Evolutionary conservation across 2,888 invertebrate species (phyloP).

Genomic region (Ectobius pallidus): DNA sequence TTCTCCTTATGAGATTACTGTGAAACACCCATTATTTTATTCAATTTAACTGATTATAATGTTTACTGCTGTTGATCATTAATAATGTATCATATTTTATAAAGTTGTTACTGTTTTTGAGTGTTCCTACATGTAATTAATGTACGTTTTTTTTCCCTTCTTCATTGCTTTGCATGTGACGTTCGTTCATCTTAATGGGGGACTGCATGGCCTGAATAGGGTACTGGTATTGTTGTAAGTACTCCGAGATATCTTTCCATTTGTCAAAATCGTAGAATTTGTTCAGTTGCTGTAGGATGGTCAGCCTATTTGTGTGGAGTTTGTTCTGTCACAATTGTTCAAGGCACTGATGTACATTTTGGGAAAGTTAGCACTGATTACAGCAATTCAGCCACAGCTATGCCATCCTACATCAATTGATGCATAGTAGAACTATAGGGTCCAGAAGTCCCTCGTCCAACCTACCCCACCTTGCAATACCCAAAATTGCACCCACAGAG

Average conservation of each 20-base stretch:
- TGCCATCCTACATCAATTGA: conserved; percentile 34
- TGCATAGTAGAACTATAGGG: conserved; percentile 37
- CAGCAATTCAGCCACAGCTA: not conserved
- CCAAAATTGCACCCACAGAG: not conserved
- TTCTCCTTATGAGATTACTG: no score
- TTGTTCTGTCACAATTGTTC: not conserved
- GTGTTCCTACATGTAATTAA: conserved; percentile 44
- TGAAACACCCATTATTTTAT: no score
- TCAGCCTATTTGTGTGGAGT: not conserved
- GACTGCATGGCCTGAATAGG: conserved; percentile 47
- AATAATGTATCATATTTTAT: conserved; percentile 16
- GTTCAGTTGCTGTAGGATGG: conserved; percentile 20
- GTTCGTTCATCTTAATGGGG: conserved; percentile 41
- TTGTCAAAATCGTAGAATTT: conserved; percentile 22
- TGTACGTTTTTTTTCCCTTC: conserved; percentile 44
- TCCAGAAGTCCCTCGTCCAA: conserved; percentile 43
- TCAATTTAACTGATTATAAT: not conserved
- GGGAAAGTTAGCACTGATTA: not conserved
- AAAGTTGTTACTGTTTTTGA: conserved; percentile 37
- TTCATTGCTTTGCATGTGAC: conserved; percentile 46
- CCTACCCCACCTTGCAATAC: not conserved
- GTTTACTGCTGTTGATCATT: conserved; percentile 15
- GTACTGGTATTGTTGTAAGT: conserved; percentile 44
- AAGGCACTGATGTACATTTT: no score
- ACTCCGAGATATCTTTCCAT: conserved; percentile 39